phyloP scores from a whole-genome alignment of 2,888 invertebrate genomes.

The Brachyopa scutellaris region DNA sequence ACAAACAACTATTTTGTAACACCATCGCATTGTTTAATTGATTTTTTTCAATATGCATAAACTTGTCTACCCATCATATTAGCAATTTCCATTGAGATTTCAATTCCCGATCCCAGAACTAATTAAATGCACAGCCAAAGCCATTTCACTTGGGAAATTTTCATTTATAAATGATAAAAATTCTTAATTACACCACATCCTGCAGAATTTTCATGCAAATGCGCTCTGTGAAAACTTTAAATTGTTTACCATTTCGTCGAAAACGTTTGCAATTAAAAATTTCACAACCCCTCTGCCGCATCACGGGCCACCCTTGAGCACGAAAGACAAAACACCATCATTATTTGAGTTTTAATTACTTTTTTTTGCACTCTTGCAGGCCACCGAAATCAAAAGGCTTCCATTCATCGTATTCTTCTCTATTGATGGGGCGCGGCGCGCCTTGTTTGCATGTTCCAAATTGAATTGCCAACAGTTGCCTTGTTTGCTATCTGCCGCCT shows the following conservation, averaged over 20 bases:
- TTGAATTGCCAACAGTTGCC: slow-evolving; percentile 63
- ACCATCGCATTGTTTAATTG: slow-evolving; percentile 47
- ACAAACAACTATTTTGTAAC: too few relatives aligned
- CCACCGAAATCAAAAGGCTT: slow-evolving; percentile 57
- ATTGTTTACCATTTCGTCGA: slow-evolving; percentile 70
- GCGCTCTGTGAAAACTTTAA: slow-evolving; percentile 65
- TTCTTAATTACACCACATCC: slow-evolving; percentile 71
- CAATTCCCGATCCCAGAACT: slow-evolving; percentile 65
- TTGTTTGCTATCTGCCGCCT: slow-evolving; percentile 10
- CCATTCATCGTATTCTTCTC: slow-evolving; percentile 42
- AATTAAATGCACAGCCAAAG: slow-evolving; percentile 59
- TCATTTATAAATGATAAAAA: slow-evolving; percentile 52
- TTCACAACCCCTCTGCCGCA: slow-evolving; percentile 18
- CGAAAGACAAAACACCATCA: slow-evolving; percentile 66
- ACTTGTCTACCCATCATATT: slow-evolving; percentile 28
- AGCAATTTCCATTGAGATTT: slow-evolving; percentile 44
- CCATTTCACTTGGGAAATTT: slow-evolving; percentile 66
- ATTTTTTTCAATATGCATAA: slow-evolving; percentile 38
- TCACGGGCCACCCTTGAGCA: neutral
- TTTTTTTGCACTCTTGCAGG: slow-evolving; percentile 67
- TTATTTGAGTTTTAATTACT: slow-evolving; percentile 72
- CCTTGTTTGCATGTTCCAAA: slow-evolving; percentile 68
- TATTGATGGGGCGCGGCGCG: slow-evolving; percentile 45
- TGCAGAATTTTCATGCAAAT: slow-evolving; percentile 63
- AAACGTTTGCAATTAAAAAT: slow-evolving; percentile 71